Base-by-base conservation (phyloP, 2,797 vertebrate species). In the Danio aesculapii region DNA sequence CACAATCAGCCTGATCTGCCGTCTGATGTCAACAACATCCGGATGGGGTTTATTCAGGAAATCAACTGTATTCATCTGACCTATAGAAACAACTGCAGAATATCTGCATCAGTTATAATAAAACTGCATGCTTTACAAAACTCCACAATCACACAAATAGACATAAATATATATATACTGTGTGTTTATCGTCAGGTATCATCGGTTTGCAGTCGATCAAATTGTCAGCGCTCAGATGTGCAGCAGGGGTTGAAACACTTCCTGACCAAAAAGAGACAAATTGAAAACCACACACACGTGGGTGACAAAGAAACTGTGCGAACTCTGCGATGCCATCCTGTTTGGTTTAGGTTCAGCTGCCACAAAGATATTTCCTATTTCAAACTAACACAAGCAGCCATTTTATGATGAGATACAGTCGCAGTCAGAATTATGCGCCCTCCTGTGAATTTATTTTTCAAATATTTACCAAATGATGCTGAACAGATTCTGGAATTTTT, bases 251-350 rank as follows among this genome's bases (percentile, higher is more conserved):
- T 83, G 85, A 79, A 84, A 86, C 90, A 93, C 88, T 91, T 92
- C 91, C 92, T 93, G 90, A 89, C 90, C 90, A 82, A 68, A 83
- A 88, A 87, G 84, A 75, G 77, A 82, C 82, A 81, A 83, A 83
- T 74, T 83, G 82, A 84, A 88, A 93, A 92, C 92, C 92, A 81
- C 91, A 91, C 80, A 89, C 89, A 89, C 87, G 91, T 90, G 91
- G 89, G 91, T 90, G 88, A 90, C 86, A 88, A 88, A 91, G 90
- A 92, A 92, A 91, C 91, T 92, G 90, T 87, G 87, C 90, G 88
- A 86, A 86, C 89, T 85, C 50, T 71, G 79, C 76, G 64, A 81
- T 85, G 81, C 57, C 83, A 85, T 88, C 79, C 82, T 85, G 81
- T 87, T 85, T 85, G 86, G 86, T 83, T 85, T 78, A 78, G 77